Evolutionary conservation across 1,140 invertebrate species (phyloP).

Genomic region (Drosophila truncata): DNA sequence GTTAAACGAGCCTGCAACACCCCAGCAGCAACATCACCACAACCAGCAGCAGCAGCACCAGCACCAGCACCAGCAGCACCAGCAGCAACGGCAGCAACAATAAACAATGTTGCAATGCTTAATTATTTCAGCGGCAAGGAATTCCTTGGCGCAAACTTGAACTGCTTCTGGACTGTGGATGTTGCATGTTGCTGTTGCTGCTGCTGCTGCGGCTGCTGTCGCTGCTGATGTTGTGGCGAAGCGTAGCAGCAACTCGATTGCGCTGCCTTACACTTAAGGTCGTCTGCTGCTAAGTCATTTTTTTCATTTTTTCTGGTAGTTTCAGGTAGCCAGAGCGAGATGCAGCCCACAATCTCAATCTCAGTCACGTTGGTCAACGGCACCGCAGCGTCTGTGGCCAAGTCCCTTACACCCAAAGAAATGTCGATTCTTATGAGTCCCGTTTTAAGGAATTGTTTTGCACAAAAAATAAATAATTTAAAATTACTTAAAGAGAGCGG

Average conservation of each 20-base stretch:
- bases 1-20: conserved; percentile 83
- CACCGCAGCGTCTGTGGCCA: conserved; percentile 75
- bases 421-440: neutral
- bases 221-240: conserved; percentile 59
- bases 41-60: conserved; percentile 37
- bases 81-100: conserved; percentile 56
- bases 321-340: conserved; percentile 39
- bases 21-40: conserved; percentile 55
- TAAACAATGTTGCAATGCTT: conserved; percentile 84
- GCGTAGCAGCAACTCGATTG: conserved; percentile 73
- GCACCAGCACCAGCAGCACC: conserved; percentile 26
- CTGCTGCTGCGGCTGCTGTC: conserved; percentile 35
- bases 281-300: conserved; percentile 51
- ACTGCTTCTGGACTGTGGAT: conserved; percentile 70
- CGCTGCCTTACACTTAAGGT: conserved; percentile 74
- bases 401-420: conserved; percentile 40
- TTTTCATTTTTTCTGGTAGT: conserved; percentile 7
- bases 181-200: conserved; percentile 39
- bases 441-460: neutral
- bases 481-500: neutral
- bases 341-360: conserved; percentile 36
- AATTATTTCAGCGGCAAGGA: conserved; percentile 84
- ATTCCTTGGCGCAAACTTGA: conserved; percentile 80
- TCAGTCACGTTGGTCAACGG: conserved; percentile 76
- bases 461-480: no score